Conservation (phyloP, 2,888 invertebrate genomes). For the Dione juno region DNA sequence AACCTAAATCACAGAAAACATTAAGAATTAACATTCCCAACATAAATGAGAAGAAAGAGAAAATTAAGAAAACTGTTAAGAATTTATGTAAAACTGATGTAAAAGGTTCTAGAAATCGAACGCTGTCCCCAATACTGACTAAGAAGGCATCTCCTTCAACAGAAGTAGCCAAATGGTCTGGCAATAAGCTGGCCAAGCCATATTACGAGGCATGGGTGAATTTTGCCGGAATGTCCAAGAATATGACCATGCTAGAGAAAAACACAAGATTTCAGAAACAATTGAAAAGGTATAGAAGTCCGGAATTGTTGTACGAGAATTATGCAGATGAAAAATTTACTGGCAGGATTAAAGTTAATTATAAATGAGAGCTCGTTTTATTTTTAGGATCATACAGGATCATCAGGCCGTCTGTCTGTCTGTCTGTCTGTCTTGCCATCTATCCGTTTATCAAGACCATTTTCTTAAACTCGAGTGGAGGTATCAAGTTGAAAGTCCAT, state of each 20-base stretch:
- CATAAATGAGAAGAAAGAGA: conserved; percentile 37
- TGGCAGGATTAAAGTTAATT: conserved; percentile 63
- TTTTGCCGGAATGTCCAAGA: conserved; percentile 59
- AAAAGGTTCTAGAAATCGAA: conserved; percentile 24
- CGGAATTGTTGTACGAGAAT: conserved; percentile 58
- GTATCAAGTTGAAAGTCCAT: no score
- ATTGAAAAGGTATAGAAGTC: conserved; percentile 49
- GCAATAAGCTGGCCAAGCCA: conserved; percentile 59
- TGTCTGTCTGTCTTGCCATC: no score
- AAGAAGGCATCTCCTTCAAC: conserved; percentile 53
- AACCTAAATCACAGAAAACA: conserved; percentile 48
- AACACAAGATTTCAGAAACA: conserved; percentile 52
- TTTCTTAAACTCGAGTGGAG: no score
- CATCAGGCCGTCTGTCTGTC: no score
- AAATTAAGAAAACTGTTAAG: background rate
- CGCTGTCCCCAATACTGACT: conserved; percentile 41
- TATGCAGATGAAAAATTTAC: conserved; percentile 61
- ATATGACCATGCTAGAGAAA: conserved; percentile 51
- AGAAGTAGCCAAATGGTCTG: conserved; percentile 68
- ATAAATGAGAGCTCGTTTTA: conserved; percentile 37
- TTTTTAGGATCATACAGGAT: background rate
- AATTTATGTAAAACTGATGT: conserved; percentile 34
- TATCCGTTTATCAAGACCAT: no score
- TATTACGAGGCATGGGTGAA: conserved; percentile 76
- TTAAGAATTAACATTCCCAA: conserved; percentile 59